phyloP scores from a whole-genome alignment of 2,888 invertebrate genomes.

The Schizotus pectinicornis region DNA sequence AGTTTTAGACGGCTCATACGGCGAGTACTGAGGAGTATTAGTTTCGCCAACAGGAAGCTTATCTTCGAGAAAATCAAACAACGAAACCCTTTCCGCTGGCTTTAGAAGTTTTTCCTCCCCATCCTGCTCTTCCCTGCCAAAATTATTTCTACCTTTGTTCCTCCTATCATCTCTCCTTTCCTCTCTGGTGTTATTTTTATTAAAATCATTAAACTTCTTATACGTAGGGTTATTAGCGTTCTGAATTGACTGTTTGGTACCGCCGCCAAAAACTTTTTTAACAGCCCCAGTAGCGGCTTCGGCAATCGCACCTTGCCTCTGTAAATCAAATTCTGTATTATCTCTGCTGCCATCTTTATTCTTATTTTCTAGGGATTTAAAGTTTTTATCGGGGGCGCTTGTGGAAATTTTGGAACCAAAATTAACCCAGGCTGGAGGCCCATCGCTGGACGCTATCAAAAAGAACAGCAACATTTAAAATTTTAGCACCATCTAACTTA shows the following conservation, averaged over 20 bases:
- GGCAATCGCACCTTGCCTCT: slow-evolving; percentile 87
- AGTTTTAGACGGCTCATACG: slow-evolving; percentile 6
- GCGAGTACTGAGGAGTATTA: background rate
- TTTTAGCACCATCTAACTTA: slow-evolving; percentile 29
- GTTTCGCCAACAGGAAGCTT: slow-evolving; percentile 67
- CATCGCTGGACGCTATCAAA: slow-evolving; percentile 68
- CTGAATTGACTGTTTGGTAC: slow-evolving; percentile 33
- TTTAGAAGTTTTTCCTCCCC: slow-evolving; percentile 69
- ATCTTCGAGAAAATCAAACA: slow-evolving; percentile 84
- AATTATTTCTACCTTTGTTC: slow-evolving; percentile 31
- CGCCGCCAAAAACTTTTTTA: slow-evolving; percentile 63
- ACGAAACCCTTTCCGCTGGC: slow-evolving; percentile 79
- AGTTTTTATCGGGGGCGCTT: slow-evolving; percentile 65
- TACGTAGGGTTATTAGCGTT: background rate
- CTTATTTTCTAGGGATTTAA: slow-evolving; percentile 71
- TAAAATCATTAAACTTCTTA: background rate
- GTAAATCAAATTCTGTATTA: slow-evolving; percentile 87
- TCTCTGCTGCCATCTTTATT: slow-evolving; percentile 69
- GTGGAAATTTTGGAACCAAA: slow-evolving; percentile 81
- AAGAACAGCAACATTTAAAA: slow-evolving; percentile 3
- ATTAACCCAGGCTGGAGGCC: slow-evolving; percentile 90
- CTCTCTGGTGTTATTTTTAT: slow-evolving; percentile 11
- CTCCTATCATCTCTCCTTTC: slow-evolving; percentile 21
- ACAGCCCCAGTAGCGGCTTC: slow-evolving; percentile 76
- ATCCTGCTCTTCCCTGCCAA: slow-evolving; percentile 52